Base-by-base conservation (phyloP, 2,113 vertebrate genomes). In the Ageneiosus marmoratus region DNA sequence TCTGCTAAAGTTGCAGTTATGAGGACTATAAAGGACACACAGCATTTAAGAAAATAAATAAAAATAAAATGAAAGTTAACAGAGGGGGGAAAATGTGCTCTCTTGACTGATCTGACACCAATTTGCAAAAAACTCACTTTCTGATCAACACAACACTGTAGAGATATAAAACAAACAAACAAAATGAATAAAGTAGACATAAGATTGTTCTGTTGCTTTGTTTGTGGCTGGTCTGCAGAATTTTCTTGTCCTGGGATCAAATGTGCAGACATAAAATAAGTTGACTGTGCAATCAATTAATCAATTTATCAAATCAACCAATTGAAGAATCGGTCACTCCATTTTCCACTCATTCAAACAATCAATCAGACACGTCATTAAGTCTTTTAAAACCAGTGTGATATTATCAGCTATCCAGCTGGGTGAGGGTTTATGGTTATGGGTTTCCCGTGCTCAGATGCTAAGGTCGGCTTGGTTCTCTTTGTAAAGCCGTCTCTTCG, bases 401-500 rank as follows among this genome's bases (percentile, higher is more conserved):
- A 65, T 69, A 27, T 69, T 53, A 29, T 79, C 62, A 72, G 82
- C 22, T 56, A 46, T 79, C 53, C 65, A 84, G 82, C 82, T 70
- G 37, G 5, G 53, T 48, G 62, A 69, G 82, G n/a, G 70, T 69
- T 78, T 37, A 12, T 79, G 75, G 12, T 79, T 32, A 37, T 34
- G 75, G 62, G 32, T 77, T 69, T 41, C 27, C 63, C 24, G 67
- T 88, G 84, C 84, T 95, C 94, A 99, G 94, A 99, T 98, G 88
- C 97, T 99, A 91, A 99, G 98, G 94, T 99, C 97, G 76, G 97
- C 97, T 93, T 95, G 96, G 92, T 96, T 97, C 86, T 98, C 97
- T 92, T 96, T 97, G 93, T 96, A 96, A 8, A 95, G 93, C 87
- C 95, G 93, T 89, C 96, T 92, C 87, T 96, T 96, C 90, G 95